Conservation (phyloP, 92 coral and sea anemone genomes). For the Epizoanthus scotinus region DNA sequence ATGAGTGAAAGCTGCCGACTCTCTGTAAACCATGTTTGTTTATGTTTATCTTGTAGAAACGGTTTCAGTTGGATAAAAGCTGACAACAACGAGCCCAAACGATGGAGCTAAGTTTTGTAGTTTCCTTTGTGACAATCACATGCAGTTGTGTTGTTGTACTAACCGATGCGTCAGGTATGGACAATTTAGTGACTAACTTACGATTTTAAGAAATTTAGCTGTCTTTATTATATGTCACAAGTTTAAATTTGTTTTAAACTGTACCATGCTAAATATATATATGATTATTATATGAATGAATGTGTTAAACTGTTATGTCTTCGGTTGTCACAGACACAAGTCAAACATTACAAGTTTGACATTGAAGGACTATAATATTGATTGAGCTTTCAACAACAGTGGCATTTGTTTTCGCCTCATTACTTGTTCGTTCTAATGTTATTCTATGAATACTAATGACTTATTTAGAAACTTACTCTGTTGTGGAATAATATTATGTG, state of each 20-base stretch:
- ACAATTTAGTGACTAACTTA: not conserved
- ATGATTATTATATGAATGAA: not conserved
- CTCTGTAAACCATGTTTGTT: not conserved
- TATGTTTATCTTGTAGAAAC: not conserved
- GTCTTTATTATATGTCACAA: not conserved
- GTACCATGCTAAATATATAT: too few relatives aligned
- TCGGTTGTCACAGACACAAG: not conserved
- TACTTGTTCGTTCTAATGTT: not conserved
- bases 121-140: not conserved
- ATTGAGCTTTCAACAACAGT: not conserved
- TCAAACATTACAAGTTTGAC: not conserved
- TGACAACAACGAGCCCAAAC: not conserved
- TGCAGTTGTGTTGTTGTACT: not conserved
- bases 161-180: conserved; percentile 35
- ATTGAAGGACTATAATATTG: not conserved
- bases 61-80: conserved; percentile 1
- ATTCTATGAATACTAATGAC: not conserved
- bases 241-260: not conserved
- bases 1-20: not conserved
- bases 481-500: too few relatives aligned
- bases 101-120: not conserved
- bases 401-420: not conserved
- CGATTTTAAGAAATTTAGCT: not conserved
- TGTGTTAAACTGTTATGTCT: not conserved
- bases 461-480: not conserved